Percentiles rank a stretch among this genome's conserved stretches.
These are phyloP conservation scores for Podarcis siculus DNA, from an alignment of 2,797 vertebrate genomes.

Conservation along the genomic window DNA sequence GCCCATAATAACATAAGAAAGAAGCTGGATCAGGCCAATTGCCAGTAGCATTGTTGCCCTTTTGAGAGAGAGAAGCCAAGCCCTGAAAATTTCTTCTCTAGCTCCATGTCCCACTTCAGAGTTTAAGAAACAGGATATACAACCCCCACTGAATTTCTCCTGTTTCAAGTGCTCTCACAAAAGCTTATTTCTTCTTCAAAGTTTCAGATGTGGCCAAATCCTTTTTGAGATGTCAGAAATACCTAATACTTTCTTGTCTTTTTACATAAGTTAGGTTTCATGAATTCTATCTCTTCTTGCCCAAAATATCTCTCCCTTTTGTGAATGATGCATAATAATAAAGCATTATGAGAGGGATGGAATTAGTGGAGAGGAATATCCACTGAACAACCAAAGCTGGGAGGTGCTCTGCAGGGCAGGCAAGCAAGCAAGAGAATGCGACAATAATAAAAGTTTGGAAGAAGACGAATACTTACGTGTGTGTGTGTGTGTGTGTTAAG, in stretches of 20 bases:
- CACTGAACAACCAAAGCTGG: neutral
- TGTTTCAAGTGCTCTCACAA: neutral
- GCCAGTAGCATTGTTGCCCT: too few species aligned
- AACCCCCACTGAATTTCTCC: constrained; percentile 1
- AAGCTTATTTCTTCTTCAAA: constrained; percentile 6
- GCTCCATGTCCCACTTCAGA: neutral
- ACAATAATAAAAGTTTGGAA: neutral
- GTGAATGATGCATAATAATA: too few species aligned
- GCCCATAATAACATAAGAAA: too few species aligned
- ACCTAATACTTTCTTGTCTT: neutral
- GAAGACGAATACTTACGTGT: neutral
- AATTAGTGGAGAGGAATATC: neutral
- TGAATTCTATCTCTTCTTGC: constrained; percentile 23
- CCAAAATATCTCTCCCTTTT: neutral
- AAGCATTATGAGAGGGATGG: neutral
- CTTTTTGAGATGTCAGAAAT: neutral
- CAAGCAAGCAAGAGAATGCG: neutral
- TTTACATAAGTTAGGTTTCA: neutral
- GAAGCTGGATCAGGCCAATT: too few species aligned
- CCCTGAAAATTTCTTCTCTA: too few species aligned
- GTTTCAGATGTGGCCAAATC: neutral
- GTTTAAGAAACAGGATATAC: neutral
- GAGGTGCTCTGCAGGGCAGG: too few species aligned
- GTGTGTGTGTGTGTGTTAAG: too few species aligned
- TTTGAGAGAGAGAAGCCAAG: too few species aligned